Base-by-base conservation (phyloP, 2,888 invertebrate genomes). In the Mesopsocus fuscifrons region DNA sequence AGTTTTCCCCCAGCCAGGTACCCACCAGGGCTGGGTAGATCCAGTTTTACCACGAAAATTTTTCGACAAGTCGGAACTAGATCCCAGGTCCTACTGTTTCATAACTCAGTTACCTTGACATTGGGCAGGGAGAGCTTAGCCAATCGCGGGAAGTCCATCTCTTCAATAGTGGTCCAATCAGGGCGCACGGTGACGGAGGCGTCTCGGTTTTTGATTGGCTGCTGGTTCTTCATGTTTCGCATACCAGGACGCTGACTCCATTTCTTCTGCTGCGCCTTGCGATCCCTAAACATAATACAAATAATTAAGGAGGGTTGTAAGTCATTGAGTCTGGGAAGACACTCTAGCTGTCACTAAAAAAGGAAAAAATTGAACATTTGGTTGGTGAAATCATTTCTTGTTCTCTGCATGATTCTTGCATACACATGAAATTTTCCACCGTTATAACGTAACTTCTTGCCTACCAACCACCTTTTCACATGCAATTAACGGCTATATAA, bases 71-170 rank as follows among this genome's bases (percentile, higher is more conserved):
- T n/a, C n/a, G n/a, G n/a, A n/a, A n/a, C n/a, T n/a, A n/a, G n/a
- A n/a, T n/a, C n/a, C n/a, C n/a, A n/a, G n/a, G n/a, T n/a, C n/a
- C n/a, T n/a, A n/a, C n/a, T n/a, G n/a, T n/a, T n/a, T n/a, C n/a
- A n/a, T n/a, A n/a, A n/a, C n/a, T n/a, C n/a, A n/a, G n/a, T n/a
- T n/a, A 20, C 91, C 54, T 83, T 85, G 45, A 97, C 77, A 50
- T 75, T 79, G 0, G 97, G 95, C 51, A 98, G 65, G 20, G 87
- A 84, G 2, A 99, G 68, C 59, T 98, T 98, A 32, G 82, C 77
- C 47, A 98, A 70, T 2, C 97, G 74, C 6, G 89, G 88, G 61
- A 98, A 97, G 65, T 99, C 98, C 83, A 99, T 94, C 59, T 99
- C 98, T 57, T 89, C 88, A 50, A 97, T 84, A 2, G 95, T 94